These are phyloP conservation scores for Shargacucullia verbasci DNA, from an alignment of 2,888 invertebrate genomes.

Conservation along the genomic window DNA sequence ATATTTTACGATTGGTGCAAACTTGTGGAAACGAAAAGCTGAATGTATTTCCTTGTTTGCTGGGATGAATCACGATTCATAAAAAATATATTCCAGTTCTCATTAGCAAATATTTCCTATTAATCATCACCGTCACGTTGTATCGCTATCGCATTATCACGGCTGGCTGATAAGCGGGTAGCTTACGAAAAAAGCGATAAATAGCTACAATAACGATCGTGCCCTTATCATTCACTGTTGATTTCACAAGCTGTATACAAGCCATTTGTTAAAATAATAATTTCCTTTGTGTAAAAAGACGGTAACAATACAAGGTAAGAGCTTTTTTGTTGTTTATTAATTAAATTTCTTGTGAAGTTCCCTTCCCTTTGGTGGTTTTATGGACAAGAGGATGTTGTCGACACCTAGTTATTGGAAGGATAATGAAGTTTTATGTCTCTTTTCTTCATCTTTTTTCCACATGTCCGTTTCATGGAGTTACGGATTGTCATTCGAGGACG, in stretches of 20 bases:
- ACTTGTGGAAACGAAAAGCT: too few species aligned
- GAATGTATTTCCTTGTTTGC: too few species aligned
- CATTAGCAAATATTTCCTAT: conserved; percentile 13
- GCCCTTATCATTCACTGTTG: conserved; percentile 53
- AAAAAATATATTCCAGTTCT: not conserved
- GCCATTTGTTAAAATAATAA: conserved; percentile 25
- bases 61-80: too few species aligned
- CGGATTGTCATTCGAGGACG: not conserved
- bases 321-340: conserved; percentile 1
- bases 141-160: conserved; percentile 48
- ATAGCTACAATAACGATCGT: conserved; percentile 53
- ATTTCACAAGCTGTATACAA: conserved; percentile 47
- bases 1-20: too few species aligned
- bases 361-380: conserved; percentile 2
- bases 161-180: conserved; percentile 44
- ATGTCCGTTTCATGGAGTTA: not conserved
- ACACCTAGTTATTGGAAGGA: not conserved
- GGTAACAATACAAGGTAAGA: conserved; percentile 33
- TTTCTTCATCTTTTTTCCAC: not conserved
- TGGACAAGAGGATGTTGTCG: not conserved
- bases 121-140: conserved; percentile 47
- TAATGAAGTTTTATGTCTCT: not conserved
- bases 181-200: conserved; percentile 56
- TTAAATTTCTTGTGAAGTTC: conserved; percentile 14
- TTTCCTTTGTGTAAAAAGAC: conserved; percentile 39